Conservation (phyloP, 2,113 vertebrate species). For the Pan paniscus region DNA sequence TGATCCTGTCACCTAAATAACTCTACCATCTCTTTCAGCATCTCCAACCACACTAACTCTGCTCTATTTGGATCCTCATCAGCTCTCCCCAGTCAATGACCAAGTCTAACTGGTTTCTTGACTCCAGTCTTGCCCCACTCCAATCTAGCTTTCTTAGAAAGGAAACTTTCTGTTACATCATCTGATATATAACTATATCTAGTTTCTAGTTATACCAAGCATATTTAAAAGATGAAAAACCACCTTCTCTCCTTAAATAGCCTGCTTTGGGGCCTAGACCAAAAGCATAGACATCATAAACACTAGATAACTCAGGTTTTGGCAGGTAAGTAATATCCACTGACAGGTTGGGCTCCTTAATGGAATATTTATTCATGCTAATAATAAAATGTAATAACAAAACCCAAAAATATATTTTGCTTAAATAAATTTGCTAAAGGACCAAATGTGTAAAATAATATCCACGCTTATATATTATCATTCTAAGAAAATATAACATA, state of each 20-base stretch:
- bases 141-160: not conserved
- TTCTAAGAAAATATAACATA: not conserved
- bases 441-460: not conserved
- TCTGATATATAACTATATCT: not conserved
- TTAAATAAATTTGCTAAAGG: not conserved
- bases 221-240: not conserved
- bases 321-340: not conserved
- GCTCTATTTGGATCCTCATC: not conserved
- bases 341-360: not conserved
- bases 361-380: not conserved
- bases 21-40: not conserved
- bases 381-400: not conserved
- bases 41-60: not conserved
- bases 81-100: not conserved
- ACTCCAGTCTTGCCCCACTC: not conserved
- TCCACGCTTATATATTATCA: not conserved
- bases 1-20: not conserved
- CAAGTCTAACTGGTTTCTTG: not conserved
- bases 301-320: not conserved
- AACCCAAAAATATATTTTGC: not conserved
- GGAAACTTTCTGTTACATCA: not conserved
- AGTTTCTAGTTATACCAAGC: not conserved
- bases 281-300: not conserved
- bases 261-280: not conserved
- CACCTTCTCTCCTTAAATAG: not conserved